Evolutionary conservation across 2,888 invertebrate species (phyloP), one percentile per base, ranked within the genome.

Genomic region (Nephrotoma flavescens): DNA sequence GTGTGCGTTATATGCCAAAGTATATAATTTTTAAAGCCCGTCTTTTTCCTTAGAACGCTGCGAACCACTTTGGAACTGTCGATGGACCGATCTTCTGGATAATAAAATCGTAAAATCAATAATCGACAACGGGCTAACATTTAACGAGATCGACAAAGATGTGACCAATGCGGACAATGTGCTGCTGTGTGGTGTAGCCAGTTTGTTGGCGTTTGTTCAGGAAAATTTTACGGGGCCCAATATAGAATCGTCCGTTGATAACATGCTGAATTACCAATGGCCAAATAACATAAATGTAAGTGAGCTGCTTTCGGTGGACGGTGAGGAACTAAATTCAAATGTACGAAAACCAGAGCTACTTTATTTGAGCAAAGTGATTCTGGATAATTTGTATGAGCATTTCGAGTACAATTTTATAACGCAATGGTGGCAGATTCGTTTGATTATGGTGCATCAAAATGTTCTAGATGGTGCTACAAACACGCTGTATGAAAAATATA

Each of bases 151-250:
- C 84, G 84, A 84, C 6, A 84, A 84, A 84, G 84, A 84, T 84
- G n/a, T 0, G n/a, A 6, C 15, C 2, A 42, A 84, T 2, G 42
- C 15, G 42, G 42, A 41, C n/a, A 42, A 9, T 9, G 19, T 94
- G 88, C 90, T 95, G 12, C 90, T 92, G 86, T 90, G 94, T 86
- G 96, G 94, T 2, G 92, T 96, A 19, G 93, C 95, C 52, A 93
- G 95, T 88, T 91, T 96, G 42, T 92, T 95, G 86, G 93, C 93
- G 42, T 98, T 97, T 91, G 93, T 96, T 86, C 96, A 97, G 90
- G 93, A 93, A 86, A 98, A 98, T 91, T 97, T 96, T 94, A 95
- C 95, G 86, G 96, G 97, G 0, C 96, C 96, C 4, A 91, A 92
- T 83, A 90, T 93, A 42, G 89, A 92, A 0, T 89, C 92, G 0